Evolutionary conservation across 1,140 invertebrate genomes (phyloP), one percentile per base, ranked within the genome.

Genomic region (Philopotamus ludificatus): DNA sequence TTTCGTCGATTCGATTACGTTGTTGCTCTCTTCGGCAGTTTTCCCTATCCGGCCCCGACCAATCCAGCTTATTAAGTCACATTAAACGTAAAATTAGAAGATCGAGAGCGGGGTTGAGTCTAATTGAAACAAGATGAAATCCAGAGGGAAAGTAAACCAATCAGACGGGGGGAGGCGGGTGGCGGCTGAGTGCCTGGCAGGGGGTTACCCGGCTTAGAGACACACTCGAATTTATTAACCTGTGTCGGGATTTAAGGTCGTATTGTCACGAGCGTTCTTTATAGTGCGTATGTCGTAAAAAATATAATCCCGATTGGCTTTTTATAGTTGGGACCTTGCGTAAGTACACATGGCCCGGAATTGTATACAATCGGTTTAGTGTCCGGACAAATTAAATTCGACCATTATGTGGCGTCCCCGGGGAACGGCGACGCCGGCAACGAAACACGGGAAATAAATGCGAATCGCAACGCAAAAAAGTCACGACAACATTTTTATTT

Each of bases 361-460:
- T 47, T 47, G 44, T 47, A 47, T 47, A 34, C 28, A 34, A 34
- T 34, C 50, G 50, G 10, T 53, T 53, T 53, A 53, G 22, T 53
- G 50, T n/a, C 12, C 23, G 23, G 9, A 53, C 50, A 53, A 53
- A 53, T 53, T 53, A 53, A 53, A 53, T 53, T 53, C 16, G 23
- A 53, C 28, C 50, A 23, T 53, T 34, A 34, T 34, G 12, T 34
- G 12, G 4, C 4, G 28, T 34, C 28, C 28, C 12, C 12, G 4
- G 28, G 12, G 28, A 34, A n/a, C n/a, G n/a, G n/a, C n/a, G n/a
- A n/a, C n/a, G n/a, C n/a, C n/a, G n/a, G n/a, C n/a, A n/a, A n/a
- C n/a, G n/a, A n/a, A n/a, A n/a, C n/a, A n/a, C n/a, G n/a, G n/a
- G n/a, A n/a, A n/a, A n/a, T n/a, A n/a, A n/a, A n/a, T n/a, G n/a